Base-by-base conservation (phyloP, 2,113 vertebrate species). In the Quiscalus mexicanus region DNA sequence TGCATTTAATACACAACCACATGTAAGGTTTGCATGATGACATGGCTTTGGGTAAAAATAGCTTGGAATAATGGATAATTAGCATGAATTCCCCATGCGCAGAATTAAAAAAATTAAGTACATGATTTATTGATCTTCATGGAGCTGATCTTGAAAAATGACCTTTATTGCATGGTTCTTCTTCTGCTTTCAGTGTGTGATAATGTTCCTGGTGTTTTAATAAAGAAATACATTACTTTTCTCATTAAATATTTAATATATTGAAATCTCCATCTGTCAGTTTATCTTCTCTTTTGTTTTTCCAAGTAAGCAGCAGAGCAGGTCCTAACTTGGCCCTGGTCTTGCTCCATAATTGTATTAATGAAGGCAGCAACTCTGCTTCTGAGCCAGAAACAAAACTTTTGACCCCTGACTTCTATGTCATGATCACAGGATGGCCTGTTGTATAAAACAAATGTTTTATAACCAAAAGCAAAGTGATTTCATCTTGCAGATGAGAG, bases 401-500 rank as follows among this genome's bases (percentile, higher is more conserved):
- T 89, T 63, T 58, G 63, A 70, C 37, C 59, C 55, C 39, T 84
- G 58, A 62, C 49, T 86, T 75, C 59, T 73, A 18, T 71, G 70
- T 84, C 77, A 39, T 41, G 41, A 75, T 77, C 77, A 75, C 62
- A 89, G 82, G 55, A 83, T 89, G 79, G 71, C 19, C 24, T 60
- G 15, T 81, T 94, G 80, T 30, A 45, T 89, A 55, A 89, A 94
- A 63, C 47, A 69, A 77, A 87, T 74, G 45, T 80, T 93, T 95
- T 94, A 89, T 87, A 87, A 83, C 42, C 52, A 44, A 93, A 81
- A 91, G 71, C 60, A 71, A 95, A 96, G 78, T 75, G 55, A 87
- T 95, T 95, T 94, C 80, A 89, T 91, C 78, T 85, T 91, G 71
- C 79, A 78, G 75, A 87, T 84, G 87, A 94, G 76, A 75, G 59